phyloP scores from a whole-genome alignment of 1,140 invertebrate species.

The Ectropis grisescens region DNA sequence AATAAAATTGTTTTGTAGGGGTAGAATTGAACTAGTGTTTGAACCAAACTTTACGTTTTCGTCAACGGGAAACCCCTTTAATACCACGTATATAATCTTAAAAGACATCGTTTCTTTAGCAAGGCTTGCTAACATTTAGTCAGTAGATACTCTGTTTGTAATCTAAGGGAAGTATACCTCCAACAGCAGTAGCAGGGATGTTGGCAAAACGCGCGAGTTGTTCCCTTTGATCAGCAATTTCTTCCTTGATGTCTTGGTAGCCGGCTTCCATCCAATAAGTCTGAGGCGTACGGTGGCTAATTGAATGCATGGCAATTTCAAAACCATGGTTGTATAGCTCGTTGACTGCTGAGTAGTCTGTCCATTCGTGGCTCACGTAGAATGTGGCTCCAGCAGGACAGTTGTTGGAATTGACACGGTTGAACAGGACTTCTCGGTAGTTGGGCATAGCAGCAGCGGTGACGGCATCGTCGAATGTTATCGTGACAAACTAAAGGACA shows the following conservation, averaged over 20 bases:
- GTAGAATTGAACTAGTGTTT: no score
- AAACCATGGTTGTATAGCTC: conserved; percentile 75
- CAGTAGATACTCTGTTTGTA: no score
- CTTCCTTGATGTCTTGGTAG: conserved; percentile 56
- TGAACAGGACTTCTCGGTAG: conserved; percentile 73
- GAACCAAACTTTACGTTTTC: no score
- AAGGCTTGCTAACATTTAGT: no score
- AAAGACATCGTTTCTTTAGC: no score
- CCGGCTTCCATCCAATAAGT: conserved; percentile 68
- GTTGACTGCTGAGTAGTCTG: conserved; percentile 75
- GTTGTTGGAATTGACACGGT: conserved; percentile 73
- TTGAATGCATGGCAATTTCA: conserved; percentile 79
- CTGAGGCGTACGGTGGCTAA: conserved; percentile 63
- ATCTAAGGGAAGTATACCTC: conserved; percentile 28
- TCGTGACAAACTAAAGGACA: conserved; percentile 71
- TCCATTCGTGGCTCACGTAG: conserved; percentile 79
- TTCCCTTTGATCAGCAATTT: conserved; percentile 72
- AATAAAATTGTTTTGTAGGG: no score
- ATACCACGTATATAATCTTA: no score
- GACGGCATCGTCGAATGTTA: conserved; percentile 80
- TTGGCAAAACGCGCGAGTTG: conserved; percentile 71
- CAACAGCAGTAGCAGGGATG: conserved; percentile 67
- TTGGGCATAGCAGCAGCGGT: conserved; percentile 76
- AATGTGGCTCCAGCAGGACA: conserved; percentile 75
- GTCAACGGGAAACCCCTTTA: no score